Conservation (phyloP, 2,113 vertebrate genomes). For the Meleagris gallopavo region DNA sequence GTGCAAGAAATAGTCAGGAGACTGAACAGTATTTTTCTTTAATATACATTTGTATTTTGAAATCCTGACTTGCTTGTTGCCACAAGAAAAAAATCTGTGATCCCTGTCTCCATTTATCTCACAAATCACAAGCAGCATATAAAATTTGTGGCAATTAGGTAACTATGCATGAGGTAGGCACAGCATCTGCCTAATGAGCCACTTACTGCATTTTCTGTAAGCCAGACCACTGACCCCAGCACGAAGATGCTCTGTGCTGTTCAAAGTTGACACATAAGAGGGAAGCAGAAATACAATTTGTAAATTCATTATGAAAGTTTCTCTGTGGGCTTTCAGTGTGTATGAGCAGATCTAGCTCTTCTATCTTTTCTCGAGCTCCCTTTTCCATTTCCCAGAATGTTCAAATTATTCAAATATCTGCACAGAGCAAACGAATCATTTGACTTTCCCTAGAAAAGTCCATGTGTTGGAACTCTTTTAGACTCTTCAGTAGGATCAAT, state of each 20-base stretch:
- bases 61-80: neutral
- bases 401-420: neutral
- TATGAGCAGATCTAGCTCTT: neutral
- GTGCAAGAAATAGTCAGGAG: neutral
- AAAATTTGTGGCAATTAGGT: neutral
- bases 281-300: neutral
- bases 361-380: neutral
- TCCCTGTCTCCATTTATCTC: neutral
- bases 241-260: neutral
- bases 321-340: neutral
- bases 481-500: neutral
- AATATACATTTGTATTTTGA: neutral
- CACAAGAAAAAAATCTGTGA: neutral
- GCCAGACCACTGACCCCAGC: neutral
- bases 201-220: neutral
- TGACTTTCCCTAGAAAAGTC: neutral
- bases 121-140: neutral
- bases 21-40: neutral
- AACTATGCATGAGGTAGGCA: neutral
- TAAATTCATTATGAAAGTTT: neutral
- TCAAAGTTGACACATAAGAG: accelerated
- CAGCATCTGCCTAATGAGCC: neutral
- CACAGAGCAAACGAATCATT: neutral
- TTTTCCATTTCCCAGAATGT: neutral
- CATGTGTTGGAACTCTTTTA: neutral